Percentiles rank a stretch among this genome's conserved stretches.
phyloP scores from a whole-genome alignment of 2,888 invertebrate species.

The Colletes collaris region DNA sequence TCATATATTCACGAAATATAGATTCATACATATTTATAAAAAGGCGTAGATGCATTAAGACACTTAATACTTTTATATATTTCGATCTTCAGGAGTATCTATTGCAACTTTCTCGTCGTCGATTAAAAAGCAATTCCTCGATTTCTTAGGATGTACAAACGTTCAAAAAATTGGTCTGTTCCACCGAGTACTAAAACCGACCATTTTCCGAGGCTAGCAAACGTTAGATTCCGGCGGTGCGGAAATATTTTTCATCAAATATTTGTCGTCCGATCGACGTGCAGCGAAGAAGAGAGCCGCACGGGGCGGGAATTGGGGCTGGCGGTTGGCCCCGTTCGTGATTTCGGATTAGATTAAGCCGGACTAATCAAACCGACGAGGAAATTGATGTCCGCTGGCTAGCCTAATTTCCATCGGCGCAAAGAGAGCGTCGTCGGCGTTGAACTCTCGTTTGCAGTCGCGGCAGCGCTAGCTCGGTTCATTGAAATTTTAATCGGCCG shows the following conservation, averaged over 20 bases:
- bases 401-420: slow-evolving; percentile 49
- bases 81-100: too few relatives aligned
- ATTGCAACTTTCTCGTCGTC: too few relatives aligned
- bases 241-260: slow-evolving; percentile 37
- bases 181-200: too few relatives aligned
- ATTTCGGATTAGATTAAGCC: slow-evolving; percentile 63
- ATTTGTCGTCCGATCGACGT: slow-evolving; percentile 19
- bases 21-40: too few relatives aligned
- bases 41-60: too few relatives aligned
- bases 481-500: slow-evolving; percentile 68
- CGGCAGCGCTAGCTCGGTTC: slow-evolving; percentile 33
- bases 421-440: slow-evolving; percentile 25
- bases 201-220: too few relatives aligned
- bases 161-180: too few relatives aligned
- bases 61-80: too few relatives aligned
- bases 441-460: slow-evolving; percentile 35
- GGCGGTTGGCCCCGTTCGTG: slow-evolving; percentile 32
- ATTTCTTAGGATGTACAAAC: too few relatives aligned
- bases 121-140: too few relatives aligned
- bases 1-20: too few relatives aligned
- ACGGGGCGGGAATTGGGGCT: slow-evolving; percentile 2
- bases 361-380: slow-evolving; percentile 56
- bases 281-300: not conserved
- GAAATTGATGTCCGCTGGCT: slow-evolving; percentile 57
- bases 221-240: too few relatives aligned